Conservation (phyloP, 2,888 invertebrate species). For the Drosophila nr. perissopoda region DNA sequence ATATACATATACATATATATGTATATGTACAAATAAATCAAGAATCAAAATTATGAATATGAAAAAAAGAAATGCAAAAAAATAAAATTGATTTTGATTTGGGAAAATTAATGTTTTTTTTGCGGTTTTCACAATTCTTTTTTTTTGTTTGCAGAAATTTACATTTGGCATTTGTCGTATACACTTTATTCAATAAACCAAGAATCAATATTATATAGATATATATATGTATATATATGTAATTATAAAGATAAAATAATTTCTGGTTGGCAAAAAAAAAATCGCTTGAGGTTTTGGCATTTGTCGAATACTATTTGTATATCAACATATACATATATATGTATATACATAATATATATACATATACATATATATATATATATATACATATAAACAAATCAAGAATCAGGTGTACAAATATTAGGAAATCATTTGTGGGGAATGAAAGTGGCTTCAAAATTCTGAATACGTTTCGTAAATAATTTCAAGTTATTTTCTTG, state of each 20-base stretch:
- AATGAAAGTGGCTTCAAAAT: slow-evolving; percentile 8
- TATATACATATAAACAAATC: slow-evolving; percentile 19
- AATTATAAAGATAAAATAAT: not conserved
- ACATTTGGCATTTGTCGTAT: slow-evolving; percentile 13
- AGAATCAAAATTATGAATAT: slow-evolving; percentile 39
- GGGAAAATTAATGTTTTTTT: not conserved
- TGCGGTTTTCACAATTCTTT: not conserved
- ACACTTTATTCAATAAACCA: not conserved
- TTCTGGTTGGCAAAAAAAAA: not conserved
- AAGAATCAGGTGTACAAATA: slow-evolving; percentile 20
- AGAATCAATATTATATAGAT: not conserved
- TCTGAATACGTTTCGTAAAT: not conserved
- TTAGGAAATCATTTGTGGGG: slow-evolving; percentile 10
- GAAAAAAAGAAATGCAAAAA: not conserved
- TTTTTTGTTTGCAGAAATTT: not conserved
- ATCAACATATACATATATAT: slow-evolving; percentile 16
- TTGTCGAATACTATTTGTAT: slow-evolving; percentile 25
- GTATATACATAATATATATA: slow-evolving; percentile 14
- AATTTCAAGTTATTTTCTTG: slow-evolving; percentile 6
- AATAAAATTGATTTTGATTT: not conserved
- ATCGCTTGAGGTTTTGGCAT: slow-evolving; percentile 17
- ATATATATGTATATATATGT: not conserved
- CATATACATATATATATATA: slow-evolving; percentile 23
- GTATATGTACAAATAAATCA: slow-evolving; percentile 34
- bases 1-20: slow-evolving; percentile 18